Evolutionary conservation across 2,888 invertebrate genomes (phyloP), one percentile per base, ranked within the genome.

Genomic region (Galeruca laticollis): DNA sequence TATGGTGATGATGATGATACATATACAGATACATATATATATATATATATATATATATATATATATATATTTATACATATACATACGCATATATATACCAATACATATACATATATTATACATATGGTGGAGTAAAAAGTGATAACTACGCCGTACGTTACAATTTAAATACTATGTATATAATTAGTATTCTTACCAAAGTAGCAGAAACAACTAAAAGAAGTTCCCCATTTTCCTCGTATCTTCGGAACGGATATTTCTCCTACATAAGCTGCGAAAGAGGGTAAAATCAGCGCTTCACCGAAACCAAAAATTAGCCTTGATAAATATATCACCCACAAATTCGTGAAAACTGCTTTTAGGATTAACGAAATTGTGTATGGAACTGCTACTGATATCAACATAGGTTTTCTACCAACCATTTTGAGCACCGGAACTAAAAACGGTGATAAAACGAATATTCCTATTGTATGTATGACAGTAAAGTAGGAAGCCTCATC

Each of bases 401-500:
- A 60, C 0, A 78, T 78, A 2, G 69, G 69, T 70, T 81, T 83
- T 37, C 82, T 75, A 13, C 83, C 82, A 20, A 82, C 73, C 26
- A 54, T 73, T 63, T 83, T 80, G 54, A 77, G 73, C 5, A 81
- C 37, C n/a, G 51, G 37, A 6, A 62, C 21, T 1, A 62, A 20
- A 37, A 62, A 37, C 5, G 33, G 31, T 1, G 51, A 11, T 10
- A 43, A 13, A 4, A 81, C 43, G 1, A 79, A 65, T 43, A 78
- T 77, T 8, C 78, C 70, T 18, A 82, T 59, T 4, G 82, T 78
- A 6, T 83, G 80, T 52, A 82, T 76, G 5, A 82, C 78, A 0
- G 78, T 80, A 43, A 83, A 79, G 65, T 82, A 82, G 0, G 83
- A 83, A 1, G 82, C 82, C 76, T 83, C 75, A 33, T 81, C 80